Percentiles rank a stretch among this genome's conserved stretches.
Conservation (phyloP, 2,888 invertebrate species). For the Epinotia brunnichana region DNA sequence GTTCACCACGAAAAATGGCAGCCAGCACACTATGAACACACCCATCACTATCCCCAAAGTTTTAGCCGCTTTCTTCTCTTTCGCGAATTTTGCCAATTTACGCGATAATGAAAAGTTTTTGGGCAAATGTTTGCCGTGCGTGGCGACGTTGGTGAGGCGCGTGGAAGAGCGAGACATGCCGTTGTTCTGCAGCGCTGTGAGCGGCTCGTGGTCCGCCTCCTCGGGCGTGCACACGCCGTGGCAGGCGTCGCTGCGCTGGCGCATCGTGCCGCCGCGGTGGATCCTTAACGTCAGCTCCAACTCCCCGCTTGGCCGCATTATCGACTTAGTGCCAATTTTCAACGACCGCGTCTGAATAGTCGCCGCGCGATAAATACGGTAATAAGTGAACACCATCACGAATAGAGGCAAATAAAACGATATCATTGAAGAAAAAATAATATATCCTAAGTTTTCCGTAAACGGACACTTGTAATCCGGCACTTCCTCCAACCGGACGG, state of each 20-base stretch:
- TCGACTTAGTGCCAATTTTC: constrained; percentile 95
- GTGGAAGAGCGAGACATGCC: constrained; percentile 89
- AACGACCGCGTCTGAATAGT: constrained; percentile 95
- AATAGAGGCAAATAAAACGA: constrained; percentile 98
- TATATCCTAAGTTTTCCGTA: constrained; percentile 97
- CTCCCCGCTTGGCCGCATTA: constrained; percentile 92
- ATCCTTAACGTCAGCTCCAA: constrained; percentile 95
- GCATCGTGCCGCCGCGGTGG: constrained; percentile 93
- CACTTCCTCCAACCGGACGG: constrained; percentile 91
- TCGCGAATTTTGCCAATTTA: constrained; percentile 97
- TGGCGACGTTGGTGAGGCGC: constrained; percentile 84
- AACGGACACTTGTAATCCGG: constrained; percentile 96
- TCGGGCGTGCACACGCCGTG: constrained; percentile 86
- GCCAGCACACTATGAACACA: constrained; percentile 98
- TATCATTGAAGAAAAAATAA: constrained; percentile 98
- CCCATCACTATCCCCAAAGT: constrained; percentile 98
- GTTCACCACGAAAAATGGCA: constrained; percentile 98
- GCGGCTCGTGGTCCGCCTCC: constrained; percentile 87
- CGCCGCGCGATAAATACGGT: constrained; percentile 97
- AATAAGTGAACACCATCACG: constrained; percentile 99
- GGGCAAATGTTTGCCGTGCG: constrained; percentile 85
- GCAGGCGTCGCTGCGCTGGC: constrained; percentile 82
- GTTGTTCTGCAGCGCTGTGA: constrained; percentile 90
- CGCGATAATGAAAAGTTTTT: constrained; percentile 97
- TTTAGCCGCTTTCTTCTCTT: constrained; percentile 98